Evolutionary conservation across 2,113 vertebrate species (phyloP).

Genomic region (Triplophysa rosa): DNA sequence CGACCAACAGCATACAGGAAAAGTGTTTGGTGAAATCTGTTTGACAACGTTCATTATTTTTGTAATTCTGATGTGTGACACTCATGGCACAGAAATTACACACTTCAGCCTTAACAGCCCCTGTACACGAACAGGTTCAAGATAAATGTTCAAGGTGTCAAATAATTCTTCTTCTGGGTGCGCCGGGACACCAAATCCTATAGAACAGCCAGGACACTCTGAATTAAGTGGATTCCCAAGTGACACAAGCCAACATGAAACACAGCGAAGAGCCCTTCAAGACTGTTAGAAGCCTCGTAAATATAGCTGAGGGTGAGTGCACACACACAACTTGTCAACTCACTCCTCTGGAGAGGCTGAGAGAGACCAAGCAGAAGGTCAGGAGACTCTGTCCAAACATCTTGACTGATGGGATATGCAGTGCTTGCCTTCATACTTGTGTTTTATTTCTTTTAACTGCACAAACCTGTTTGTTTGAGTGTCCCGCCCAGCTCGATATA

Average conservation of each 20-base stretch:
- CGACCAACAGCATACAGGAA: too few species aligned
- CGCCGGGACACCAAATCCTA: background rate
- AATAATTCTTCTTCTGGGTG: background rate
- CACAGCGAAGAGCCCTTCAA: constrained; percentile 34
- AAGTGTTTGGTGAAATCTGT: too few species aligned
- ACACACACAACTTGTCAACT: constrained; percentile 9
- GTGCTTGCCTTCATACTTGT: background rate
- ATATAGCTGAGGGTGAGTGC: constrained; percentile 35
- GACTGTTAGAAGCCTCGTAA: constrained; percentile 26
- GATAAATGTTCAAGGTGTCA: background rate
- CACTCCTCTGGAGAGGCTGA: constrained; percentile 4
- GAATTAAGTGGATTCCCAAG: constrained; percentile 21
- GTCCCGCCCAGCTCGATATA: too few species aligned
- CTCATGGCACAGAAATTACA: too few species aligned
- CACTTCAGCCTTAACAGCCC: background rate
- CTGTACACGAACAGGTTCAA: background rate
- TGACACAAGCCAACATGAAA: constrained; percentile 30
- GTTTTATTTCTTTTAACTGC: background rate
- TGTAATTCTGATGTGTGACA: background rate
- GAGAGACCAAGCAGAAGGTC: constrained; percentile 8
- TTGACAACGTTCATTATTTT: background rate
- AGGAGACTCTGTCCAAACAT: background rate
- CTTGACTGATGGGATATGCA: constrained; percentile 1
- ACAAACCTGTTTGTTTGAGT: background rate
- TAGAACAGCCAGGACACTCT: constrained; percentile 17